phyloP scores from a whole-genome alignment of 2,113 vertebrate genomes.

The Petrocephalus zakoni region DNA sequence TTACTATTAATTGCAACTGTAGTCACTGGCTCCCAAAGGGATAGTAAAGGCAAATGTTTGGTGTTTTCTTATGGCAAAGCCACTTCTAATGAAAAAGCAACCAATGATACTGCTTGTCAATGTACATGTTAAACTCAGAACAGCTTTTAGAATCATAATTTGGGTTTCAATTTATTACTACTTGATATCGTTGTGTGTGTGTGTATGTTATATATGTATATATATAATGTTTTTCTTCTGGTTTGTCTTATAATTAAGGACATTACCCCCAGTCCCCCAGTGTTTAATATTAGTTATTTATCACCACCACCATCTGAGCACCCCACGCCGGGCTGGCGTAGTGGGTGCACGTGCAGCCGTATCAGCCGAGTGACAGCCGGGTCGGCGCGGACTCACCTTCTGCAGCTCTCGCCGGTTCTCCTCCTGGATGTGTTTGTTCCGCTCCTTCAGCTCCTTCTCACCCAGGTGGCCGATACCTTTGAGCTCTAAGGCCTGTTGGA shows the following conservation, averaged over 20 bases:
- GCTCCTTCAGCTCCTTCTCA: conserved; percentile 91
- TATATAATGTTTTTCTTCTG: background rate
- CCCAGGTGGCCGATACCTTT: conserved; percentile 92
- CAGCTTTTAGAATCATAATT: too few species aligned
- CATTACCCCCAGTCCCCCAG: background rate
- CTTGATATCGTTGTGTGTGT: too few species aligned
- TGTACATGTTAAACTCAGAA: background rate
- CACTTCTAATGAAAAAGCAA: background rate
- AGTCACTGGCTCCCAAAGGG: background rate
- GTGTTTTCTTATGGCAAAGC: background rate
- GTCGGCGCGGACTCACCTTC: conserved; percentile 64
- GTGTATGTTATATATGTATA: too few species aligned
- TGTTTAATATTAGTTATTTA: background rate
- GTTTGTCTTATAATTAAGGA: background rate
- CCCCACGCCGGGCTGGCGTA: background rate
- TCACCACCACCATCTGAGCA: background rate
- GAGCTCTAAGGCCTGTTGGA: conserved; percentile 76
- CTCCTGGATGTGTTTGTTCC: conserved; percentile 91
- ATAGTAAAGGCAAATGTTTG: background rate
- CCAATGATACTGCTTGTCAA: background rate
- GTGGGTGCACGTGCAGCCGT: background rate
- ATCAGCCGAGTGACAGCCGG: background rate
- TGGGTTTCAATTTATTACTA: too few species aligned
- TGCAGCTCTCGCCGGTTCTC: conserved; percentile 94
- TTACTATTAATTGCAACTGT: background rate